These are phyloP conservation scores for Xiphias gladius DNA, from an alignment of 2,113 vertebrate species.

Conservation along the genomic window DNA sequence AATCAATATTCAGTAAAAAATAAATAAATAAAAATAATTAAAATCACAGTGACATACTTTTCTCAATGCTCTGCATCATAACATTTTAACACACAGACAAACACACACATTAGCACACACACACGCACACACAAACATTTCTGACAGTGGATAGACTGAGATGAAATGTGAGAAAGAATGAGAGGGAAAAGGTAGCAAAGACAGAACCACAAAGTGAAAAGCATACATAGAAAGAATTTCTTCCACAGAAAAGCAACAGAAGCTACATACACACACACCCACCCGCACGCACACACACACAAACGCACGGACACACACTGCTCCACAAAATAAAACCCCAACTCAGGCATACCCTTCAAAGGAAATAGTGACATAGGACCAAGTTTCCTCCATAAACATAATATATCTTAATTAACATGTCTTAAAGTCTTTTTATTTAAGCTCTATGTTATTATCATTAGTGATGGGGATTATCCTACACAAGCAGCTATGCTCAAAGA, in stretches of 20 bases:
- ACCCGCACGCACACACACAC: slow-evolving; percentile 36
- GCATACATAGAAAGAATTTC: slow-evolving; percentile 30
- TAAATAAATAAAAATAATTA: neutral
- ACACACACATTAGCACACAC: slow-evolving; percentile 24
- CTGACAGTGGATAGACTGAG: slow-evolving; percentile 26
- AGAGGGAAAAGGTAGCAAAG: slow-evolving; percentile 29
- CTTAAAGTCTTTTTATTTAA: neutral
- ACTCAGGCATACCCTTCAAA: slow-evolving; percentile 37
- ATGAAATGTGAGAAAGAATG: slow-evolving; percentile 57
- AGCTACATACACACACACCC: slow-evolving; percentile 42
- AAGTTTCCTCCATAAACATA: slow-evolving; percentile 13
- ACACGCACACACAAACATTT: slow-evolving; percentile 7
- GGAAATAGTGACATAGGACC: slow-evolving; percentile 20
- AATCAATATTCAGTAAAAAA: neutral
- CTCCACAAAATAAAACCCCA: slow-evolving; percentile 74
- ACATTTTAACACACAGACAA: neutral
- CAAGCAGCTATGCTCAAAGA: slow-evolving; percentile 30
- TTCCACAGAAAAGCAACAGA: slow-evolving; percentile 59
- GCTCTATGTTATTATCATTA: slow-evolving; percentile 11
- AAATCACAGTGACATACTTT: neutral
- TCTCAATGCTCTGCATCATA: slow-evolving; percentile 13
- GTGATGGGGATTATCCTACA: slow-evolving; percentile 11
- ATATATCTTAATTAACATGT: neutral
- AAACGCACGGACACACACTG: slow-evolving; percentile 61
- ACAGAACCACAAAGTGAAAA: slow-evolving; percentile 44